Evolutionary conservation across 2,797 vertebrate species (phyloP).

Genomic region (Naso thynnoides): DNA sequence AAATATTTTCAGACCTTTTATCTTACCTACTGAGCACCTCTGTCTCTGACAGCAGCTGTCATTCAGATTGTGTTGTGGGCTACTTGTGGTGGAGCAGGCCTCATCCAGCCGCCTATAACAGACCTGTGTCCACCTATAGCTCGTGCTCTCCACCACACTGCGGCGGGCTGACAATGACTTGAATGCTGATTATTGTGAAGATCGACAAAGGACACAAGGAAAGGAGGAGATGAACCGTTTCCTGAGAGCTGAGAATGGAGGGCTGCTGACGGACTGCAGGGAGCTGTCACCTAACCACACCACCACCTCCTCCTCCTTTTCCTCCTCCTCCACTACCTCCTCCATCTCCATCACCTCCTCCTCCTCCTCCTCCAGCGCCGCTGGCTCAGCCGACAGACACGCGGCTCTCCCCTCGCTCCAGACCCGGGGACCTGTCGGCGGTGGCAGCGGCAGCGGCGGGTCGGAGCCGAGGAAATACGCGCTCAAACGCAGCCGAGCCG

Average conservation of each 20-base stretch:
- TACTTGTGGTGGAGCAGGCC: constrained; percentile 29
- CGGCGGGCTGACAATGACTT: constrained; percentile 89
- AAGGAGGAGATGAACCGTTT: constrained; percentile 93
- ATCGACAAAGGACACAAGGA: constrained; percentile 87
- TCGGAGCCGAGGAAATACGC: constrained; percentile 94
- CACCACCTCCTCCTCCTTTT: constrained; percentile 42
- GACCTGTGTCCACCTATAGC: constrained; percentile 33
- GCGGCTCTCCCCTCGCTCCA: constrained; percentile 75
- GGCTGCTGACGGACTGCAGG: constrained; percentile 89
- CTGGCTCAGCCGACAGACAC: constrained; percentile 77
- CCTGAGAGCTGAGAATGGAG: constrained; percentile 78
- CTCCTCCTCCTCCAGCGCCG: constrained; percentile 85
- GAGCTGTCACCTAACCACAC: constrained; percentile 82
- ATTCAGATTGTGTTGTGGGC: constrained; percentile 22
- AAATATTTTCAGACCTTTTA: no score
- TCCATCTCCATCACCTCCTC: constrained; percentile 79
- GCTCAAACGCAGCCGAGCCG: constrained; percentile 84
- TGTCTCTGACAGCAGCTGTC: constrained; percentile 22
- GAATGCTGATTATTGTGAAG: constrained; percentile 95
- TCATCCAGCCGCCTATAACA: constrained; percentile 26
- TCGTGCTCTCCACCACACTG: constrained; percentile 45
- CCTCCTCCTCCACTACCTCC: constrained; percentile 79
- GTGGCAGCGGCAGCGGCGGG: constrained; percentile 60
- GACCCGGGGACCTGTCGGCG: constrained; percentile 87
- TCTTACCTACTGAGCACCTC: neutral